phyloP scores from a whole-genome alignment of 2,888 invertebrate genomes.

The Rhogogaster chlorosoma region DNA sequence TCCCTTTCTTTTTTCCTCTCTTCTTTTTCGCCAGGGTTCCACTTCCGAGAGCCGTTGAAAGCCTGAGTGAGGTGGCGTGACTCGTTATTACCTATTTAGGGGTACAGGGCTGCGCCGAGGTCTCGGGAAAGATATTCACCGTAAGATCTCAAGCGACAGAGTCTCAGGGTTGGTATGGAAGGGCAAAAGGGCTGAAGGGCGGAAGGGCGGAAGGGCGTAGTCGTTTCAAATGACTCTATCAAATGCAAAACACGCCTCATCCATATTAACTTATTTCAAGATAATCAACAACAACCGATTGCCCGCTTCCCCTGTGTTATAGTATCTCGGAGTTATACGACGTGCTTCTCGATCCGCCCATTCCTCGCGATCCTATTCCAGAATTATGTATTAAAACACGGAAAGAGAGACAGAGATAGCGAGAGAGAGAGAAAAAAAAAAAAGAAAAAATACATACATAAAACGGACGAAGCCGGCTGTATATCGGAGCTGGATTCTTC shows the following conservation, averaged over 20 bases:
- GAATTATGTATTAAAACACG: not conserved
- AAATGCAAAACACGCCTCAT: conserved; percentile 49
- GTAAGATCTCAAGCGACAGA: conserved; percentile 34
- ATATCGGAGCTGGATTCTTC: not conserved
- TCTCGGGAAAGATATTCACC: conserved; percentile 40
- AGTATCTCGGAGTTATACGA: not conserved
- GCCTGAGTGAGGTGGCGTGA: conserved; percentile 48
- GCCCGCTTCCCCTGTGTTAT: conserved; percentile 16
- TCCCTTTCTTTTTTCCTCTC: not conserved
- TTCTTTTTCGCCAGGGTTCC: not conserved
- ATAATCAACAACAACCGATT: conserved; percentile 51
- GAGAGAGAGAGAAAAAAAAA: not conserved
- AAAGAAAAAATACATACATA: not conserved
- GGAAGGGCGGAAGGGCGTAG: conserved; percentile 23
- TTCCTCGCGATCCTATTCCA: not conserved
- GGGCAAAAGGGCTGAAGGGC: conserved; percentile 26
- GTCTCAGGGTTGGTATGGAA: conserved; percentile 15
- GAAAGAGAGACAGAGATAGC: not conserved
- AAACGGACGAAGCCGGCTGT: not conserved
- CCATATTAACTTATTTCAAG: conserved; percentile 50
- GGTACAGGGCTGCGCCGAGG: conserved; percentile 15
- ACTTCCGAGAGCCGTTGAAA: conserved; percentile 49
- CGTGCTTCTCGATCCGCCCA: not conserved
- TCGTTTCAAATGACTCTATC: conserved; percentile 43
- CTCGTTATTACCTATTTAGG: conserved; percentile 51